Base-by-base conservation (phyloP, 2,797 vertebrate species). In the Arnoldichthys spilopterus region DNA sequence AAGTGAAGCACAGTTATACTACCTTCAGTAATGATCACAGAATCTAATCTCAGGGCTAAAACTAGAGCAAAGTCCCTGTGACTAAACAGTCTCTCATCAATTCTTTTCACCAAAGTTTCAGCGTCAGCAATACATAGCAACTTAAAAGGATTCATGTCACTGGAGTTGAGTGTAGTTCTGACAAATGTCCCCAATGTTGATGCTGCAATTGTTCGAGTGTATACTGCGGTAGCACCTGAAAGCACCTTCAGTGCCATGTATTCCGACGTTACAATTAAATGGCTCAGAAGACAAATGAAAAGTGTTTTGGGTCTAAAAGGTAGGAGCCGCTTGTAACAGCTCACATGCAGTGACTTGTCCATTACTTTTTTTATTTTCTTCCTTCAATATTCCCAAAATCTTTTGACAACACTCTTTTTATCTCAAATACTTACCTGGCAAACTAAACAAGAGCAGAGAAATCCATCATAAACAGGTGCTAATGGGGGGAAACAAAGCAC, bases 201-300 rank as follows among this genome's bases (percentile, higher is more conserved):
- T 40, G 37, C 37, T 40, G 37, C 37, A 6, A 40, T 40, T 40
- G 37, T 40, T 40, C 9, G 9, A 40, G 37, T 49, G 24, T 68
- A 68, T 53, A 74, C 74, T 76, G 73, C 56, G n/a, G 54, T 80
- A 82, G 80, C 70, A 82, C 72, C 72, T 79, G 64, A 84, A 82
- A 75, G 59, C 78, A 75, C 70, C 77, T 74, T 84, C 62, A 76
- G 47, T 82, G 77, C 63, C 68, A 74, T 72, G 58, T 56, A 73
- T 28, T 73, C 58, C 43, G 56, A 82, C 73, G 63, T 37, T 15
- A 30, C 28, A 72, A 82, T 76, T 53, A 26, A 79, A 74, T 79
- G 80, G 77, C 77, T 82, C 69, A 70, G 79, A 73, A 71, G 40
- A 67, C 53, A 76, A 15, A 53, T 30, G 6, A 6, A 22, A 69